phyloP scores from a whole-genome alignment of 1,140 invertebrate genomes.

The Lepidurus arcticus region DNA sequence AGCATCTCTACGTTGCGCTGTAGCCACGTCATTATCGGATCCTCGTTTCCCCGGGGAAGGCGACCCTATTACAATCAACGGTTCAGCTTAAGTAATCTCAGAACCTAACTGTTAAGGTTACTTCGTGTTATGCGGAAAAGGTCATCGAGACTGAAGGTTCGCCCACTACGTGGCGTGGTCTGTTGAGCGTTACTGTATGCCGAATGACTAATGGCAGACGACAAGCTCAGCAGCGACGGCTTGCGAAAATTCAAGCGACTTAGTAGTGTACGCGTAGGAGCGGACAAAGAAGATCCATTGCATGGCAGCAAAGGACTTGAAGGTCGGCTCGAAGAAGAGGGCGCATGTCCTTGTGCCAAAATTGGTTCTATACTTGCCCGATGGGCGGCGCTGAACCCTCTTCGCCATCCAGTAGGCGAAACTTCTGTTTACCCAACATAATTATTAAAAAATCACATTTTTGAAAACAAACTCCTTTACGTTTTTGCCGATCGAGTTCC shows the following conservation, averaged over 20 bases:
- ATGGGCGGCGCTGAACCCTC: conserved; percentile 8
- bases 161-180: conserved; percentile 39
- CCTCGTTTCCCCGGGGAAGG: conserved; percentile 30
- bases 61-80: conserved; percentile 19
- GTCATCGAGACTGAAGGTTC: conserved; percentile 75
- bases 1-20: conserved; percentile 24
- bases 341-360: conserved; percentile 16
- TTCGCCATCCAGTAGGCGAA: conserved; percentile 1
- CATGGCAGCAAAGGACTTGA: conserved; percentile 36
- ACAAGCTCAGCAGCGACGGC: conserved; percentile 66
- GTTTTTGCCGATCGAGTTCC: conserved; percentile 55
- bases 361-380: conserved; percentile 1
- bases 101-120: conserved; percentile 32
- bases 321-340: conserved; percentile 29
- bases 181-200: neutral
- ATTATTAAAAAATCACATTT: neutral
- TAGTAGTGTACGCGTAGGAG: conserved; percentile 55
- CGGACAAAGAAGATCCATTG: conserved; percentile 33
- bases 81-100: neutral
- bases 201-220: conserved; percentile 44
- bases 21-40: conserved; percentile 24
- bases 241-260: conserved; percentile 70
- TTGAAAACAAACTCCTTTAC: neutral
- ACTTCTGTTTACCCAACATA: neutral
- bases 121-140: conserved; percentile 60